phyloP scores from a whole-genome alignment of 2,797 vertebrate genomes.

The Neostethus bicornis region DNA sequence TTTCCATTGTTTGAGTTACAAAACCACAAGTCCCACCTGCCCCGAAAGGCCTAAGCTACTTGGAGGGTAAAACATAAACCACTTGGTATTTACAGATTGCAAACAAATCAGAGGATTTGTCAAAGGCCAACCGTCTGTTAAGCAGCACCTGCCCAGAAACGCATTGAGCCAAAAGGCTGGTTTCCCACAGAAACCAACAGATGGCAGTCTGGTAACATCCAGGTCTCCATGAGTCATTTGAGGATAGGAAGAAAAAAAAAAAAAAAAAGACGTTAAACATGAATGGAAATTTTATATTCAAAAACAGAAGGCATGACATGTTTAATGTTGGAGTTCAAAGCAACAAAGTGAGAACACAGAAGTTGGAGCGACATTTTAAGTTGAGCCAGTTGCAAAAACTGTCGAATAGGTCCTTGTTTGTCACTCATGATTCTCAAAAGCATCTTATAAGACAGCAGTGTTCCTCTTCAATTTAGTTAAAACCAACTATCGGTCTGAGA shows the following conservation, averaged over 20 bases:
- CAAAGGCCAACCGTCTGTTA: conserved; percentile 62
- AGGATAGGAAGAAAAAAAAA: no score
- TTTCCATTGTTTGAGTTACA: neutral
- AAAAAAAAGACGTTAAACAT: conserved; percentile 1
- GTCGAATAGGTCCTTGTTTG: neutral
- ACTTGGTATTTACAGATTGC: conserved; percentile 52
- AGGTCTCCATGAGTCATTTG: conserved; percentile 16
- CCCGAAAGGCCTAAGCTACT: conserved; percentile 16
- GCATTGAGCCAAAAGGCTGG: conserved; percentile 37
- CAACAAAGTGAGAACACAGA: conserved; percentile 5
- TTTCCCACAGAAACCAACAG: conserved; percentile 59
- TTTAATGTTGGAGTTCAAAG: conserved; percentile 12
- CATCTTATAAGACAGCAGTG: conserved; percentile 29
- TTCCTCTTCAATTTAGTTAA: conserved; percentile 10
- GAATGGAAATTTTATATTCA: conserved; percentile 37
- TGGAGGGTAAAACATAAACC: conserved; percentile 42
- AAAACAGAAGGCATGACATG: neutral
- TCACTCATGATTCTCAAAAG: conserved; percentile 23
- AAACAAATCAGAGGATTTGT: conserved; percentile 62
- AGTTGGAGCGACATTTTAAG: conserved; percentile 8
- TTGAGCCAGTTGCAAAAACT: neutral
- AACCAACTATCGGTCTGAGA: conserved; percentile 12
- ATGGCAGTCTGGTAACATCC: conserved; percentile 74
- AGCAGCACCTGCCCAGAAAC: conserved; percentile 54
- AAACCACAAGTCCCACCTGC: conserved; percentile 11